Evolutionary conservation across 2,113 vertebrate genomes (phyloP), one percentile per base, ranked within the genome.

Genomic region (Albula glossodonta): DNA sequence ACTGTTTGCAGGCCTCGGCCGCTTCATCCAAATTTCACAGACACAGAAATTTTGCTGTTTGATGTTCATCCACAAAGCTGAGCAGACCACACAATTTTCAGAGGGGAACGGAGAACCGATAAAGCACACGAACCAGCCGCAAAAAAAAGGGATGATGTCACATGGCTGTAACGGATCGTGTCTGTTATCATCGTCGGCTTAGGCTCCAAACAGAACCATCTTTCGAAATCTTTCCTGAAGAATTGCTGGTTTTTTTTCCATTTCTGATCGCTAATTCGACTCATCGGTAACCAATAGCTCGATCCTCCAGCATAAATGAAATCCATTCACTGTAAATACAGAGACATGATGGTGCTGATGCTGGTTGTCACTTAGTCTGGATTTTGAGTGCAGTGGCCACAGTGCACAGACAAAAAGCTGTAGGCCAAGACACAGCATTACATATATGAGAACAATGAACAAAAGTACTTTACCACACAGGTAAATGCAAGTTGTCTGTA

Each of bases 11-110:
- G 88, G 91, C 91, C 90, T 88, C 96, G 95, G 94, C 86, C 51
- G 91, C 92, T 91, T 94, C 87, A 93, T 93, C 93, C 94, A 10
- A 88, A 90, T 93, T 94, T 93, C 92, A 90, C 93, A 91, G 22
- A 83, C 70, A 31, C n/a, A 52, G 49, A 25, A 83, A 51, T 19
- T 4, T 51, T n/a, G 57, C 52, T 15, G 60, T 66, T 66, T 22
- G 22, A 66, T 66, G 17, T 52, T 48, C 3, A 51, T 9, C 70
- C 22, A 52, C 19, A 53, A 31, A 53, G 9, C 53, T 51, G 50
- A 8, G 51, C 17, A 50, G 50, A 15, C 1, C 17, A 10, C 13
- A 77, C 13, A 8, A 80, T 19, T 19, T 49, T 74, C 8, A 9
- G 70, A 74, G 22, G 70, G 31, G 31, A 74, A 25, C 1, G 70